Percentiles rank a stretch among this genome's conserved stretches.
These are phyloP conservation scores for Nephrotoma flavescens DNA, from an alignment of 2,888 invertebrate species.

Conservation along the genomic window DNA sequence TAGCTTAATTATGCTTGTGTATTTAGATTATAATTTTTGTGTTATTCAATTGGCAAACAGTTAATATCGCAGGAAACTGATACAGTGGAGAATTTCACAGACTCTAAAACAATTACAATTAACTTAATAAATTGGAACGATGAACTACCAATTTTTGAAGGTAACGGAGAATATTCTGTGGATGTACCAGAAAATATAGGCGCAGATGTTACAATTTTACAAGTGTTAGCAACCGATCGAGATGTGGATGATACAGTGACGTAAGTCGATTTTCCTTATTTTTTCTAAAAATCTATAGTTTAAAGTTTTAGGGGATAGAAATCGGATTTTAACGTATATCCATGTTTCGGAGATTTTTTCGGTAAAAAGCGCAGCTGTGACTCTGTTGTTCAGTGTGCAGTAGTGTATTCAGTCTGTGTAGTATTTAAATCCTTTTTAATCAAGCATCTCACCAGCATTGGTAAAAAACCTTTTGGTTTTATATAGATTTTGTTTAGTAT, in stretches of 20 bases:
- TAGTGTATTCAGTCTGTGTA: no score
- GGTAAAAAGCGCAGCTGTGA: no score
- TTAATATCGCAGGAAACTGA: conserved; percentile 23
- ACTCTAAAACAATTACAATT: conserved; percentile 34
- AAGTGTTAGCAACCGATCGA: conserved; percentile 40
- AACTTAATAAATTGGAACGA: conserved; percentile 54
- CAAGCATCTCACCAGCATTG: no score
- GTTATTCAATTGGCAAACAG: conserved; percentile 15
- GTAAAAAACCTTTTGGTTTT: no score
- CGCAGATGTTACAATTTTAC: conserved; percentile 34
- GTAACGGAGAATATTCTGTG: conserved; percentile 22
- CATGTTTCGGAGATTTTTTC: no score
- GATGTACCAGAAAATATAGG: conserved; percentile 41
- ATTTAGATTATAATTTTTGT: neutral
- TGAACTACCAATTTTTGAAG: conserved; percentile 46
- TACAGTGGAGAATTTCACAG: conserved; percentile 18
- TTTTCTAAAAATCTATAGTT: neutral
- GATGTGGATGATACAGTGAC: conserved; percentile 44
- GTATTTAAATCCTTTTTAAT: no score
- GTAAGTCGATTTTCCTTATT: conserved; percentile 29
- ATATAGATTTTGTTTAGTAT: no score
- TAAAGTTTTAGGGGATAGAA: no score
- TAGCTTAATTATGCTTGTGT: neutral
- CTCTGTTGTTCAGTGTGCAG: no score
- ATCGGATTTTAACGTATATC: no score